These are phyloP conservation scores for Ginglymostoma cirratum DNA, from an alignment of 2,113 vertebrate species.

Conservation along the genomic window DNA sequence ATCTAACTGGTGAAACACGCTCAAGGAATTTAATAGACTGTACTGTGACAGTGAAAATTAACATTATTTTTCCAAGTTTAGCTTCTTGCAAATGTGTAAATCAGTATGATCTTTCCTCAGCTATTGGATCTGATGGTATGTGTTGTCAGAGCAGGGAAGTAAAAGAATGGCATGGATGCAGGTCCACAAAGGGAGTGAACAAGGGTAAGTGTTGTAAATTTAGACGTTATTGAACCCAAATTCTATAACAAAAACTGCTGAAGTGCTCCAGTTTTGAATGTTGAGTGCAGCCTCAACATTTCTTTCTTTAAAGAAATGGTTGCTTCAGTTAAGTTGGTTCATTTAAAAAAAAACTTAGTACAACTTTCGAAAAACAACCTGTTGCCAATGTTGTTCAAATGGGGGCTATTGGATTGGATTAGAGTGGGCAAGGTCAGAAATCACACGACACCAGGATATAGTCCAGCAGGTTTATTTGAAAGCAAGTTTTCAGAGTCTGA, in stretches of 20 bases:
- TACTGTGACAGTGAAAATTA: too few relatives aligned
- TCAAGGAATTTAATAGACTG: background rate
- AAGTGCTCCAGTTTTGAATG: background rate
- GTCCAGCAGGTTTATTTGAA: too few relatives aligned
- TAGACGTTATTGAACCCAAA: background rate
- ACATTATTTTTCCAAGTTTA: background rate
- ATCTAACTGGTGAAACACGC: too few relatives aligned
- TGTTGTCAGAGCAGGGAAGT: constrained; percentile 96
- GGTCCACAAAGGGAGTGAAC: constrained; percentile 77
- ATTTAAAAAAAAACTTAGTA: background rate
- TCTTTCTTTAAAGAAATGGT: background rate
- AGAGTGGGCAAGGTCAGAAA: too few relatives aligned
- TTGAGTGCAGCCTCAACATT: background rate
- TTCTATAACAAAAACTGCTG: background rate
- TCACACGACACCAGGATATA: too few relatives aligned
- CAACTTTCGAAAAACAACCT: background rate
- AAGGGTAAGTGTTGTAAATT: constrained; percentile 66
- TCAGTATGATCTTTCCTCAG: constrained; percentile 50
- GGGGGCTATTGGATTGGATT: too few relatives aligned
- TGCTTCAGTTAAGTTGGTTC: background rate
- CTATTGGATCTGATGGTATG: constrained; percentile 87
- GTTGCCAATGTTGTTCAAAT: background rate
- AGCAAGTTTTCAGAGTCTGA: too few relatives aligned
- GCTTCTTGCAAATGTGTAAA: background rate
- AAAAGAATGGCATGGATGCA: constrained; percentile 96